Evolutionary conservation across 2,888 invertebrate genomes (phyloP).

Genomic region (Netelia melanura): DNA sequence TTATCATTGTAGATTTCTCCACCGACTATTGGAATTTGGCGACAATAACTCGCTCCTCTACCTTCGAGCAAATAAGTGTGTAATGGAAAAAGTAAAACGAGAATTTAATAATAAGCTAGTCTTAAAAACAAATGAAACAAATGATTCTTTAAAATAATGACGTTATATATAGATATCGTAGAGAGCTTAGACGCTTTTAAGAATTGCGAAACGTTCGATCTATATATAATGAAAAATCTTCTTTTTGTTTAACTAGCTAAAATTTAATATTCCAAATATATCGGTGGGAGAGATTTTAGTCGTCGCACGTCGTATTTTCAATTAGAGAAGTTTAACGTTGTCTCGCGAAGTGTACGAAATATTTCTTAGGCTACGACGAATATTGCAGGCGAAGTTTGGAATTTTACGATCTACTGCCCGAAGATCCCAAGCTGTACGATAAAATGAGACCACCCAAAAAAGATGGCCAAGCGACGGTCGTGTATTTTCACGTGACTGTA

Average conservation of each 20-base stretch:
- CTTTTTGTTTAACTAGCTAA: neutral
- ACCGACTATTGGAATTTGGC: constrained; percentile 65
- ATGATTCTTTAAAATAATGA: constrained; percentile 34
- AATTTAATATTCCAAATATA: constrained; percentile 32
- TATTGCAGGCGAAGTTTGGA: constrained; percentile 89
- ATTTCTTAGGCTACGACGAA: constrained; percentile 48
- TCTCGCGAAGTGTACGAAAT: constrained; percentile 38
- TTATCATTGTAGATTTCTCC: constrained; percentile 71
- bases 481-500: constrained; percentile 96
- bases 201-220: constrained; percentile 18
- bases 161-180: constrained; percentile 11
- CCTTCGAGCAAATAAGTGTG: constrained; percentile 41
- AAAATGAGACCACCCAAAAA: constrained; percentile 97
- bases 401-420: constrained; percentile 94
- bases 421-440: constrained; percentile 94
- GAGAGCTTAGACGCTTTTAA: neutral
- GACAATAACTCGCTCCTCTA: constrained; percentile 16
- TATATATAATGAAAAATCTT: neutral
- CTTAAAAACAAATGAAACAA: constrained; percentile 21
- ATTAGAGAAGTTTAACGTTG: constrained; percentile 51
- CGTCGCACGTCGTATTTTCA: constrained; percentile 23
- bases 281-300: constrained; percentile 64
- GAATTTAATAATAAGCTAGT: neutral
- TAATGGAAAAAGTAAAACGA: constrained; percentile 12
- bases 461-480: constrained; percentile 94